Evolutionary conservation across 2,888 invertebrate genomes (phyloP).

Genomic region (Aproaerema taeniolella): DNA sequence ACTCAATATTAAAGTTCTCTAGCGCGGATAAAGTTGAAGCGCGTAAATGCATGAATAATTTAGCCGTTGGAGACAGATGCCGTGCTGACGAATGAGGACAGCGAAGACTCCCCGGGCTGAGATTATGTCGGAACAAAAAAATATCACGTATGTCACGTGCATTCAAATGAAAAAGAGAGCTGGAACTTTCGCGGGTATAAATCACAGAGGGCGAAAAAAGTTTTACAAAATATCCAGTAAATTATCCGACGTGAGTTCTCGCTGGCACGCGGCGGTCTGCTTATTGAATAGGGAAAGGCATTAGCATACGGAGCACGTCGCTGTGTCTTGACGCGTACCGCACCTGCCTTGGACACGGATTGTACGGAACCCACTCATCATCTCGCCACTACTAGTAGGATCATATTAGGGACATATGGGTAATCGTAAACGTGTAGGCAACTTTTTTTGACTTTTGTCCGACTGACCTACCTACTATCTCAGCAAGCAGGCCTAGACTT

Average conservation of each 20-base stretch:
- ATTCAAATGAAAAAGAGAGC: slow-evolving; percentile 77
- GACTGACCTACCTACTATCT: too few species aligned
- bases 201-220: slow-evolving; percentile 76
- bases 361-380: too few species aligned
- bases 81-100: slow-evolving; percentile 63
- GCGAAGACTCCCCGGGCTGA: slow-evolving; percentile 51
- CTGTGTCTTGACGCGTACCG: slow-evolving; percentile 39
- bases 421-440: too few species aligned
- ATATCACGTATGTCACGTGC: slow-evolving; percentile 76
- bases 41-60: slow-evolving; percentile 74
- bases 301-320: slow-evolving; percentile 75
- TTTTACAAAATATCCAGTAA: slow-evolving; percentile 78
- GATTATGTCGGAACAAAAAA: slow-evolving; percentile 72
- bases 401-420: too few species aligned
- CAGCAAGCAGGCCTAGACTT: too few species aligned
- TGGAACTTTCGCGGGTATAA: slow-evolving; percentile 75
- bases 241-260: slow-evolving; percentile 77
- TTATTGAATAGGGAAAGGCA: slow-evolving; percentile 73
- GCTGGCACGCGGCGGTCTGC: slow-evolving; percentile 73
- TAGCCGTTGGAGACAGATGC: slow-evolving; percentile 65
- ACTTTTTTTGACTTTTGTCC: too few species aligned
- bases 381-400: slow-evolving; percentile 19
- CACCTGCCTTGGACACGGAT: slow-evolving; percentile 20
- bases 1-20: slow-evolving; percentile 60
- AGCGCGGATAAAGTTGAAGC: slow-evolving; percentile 56